Percentiles rank a stretch among this genome's conserved stretches.
These are phyloP conservation scores for Momotus momota DNA, from an alignment of 2,797 vertebrate species.

Conservation along the genomic window DNA sequence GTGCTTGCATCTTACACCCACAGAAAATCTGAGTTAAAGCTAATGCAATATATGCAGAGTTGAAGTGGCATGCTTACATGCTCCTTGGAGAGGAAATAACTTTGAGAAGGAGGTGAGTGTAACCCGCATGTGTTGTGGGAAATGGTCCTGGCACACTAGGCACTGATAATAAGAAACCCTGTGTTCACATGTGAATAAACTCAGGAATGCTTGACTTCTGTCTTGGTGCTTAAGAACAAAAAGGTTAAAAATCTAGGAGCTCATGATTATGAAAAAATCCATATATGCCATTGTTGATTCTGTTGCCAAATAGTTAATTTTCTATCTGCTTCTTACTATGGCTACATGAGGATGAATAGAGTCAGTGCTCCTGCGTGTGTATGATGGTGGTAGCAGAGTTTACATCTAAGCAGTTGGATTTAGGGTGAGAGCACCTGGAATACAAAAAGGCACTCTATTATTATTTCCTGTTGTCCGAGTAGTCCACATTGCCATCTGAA, in stretches of 20 bases:
- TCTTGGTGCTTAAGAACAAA: background rate
- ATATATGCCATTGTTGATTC: background rate
- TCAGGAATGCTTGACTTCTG: background rate
- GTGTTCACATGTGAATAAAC: background rate
- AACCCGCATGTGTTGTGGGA: background rate
- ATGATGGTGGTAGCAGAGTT: background rate
- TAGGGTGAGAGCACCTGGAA: background rate
- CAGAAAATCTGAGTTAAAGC: constrained; percentile 7
- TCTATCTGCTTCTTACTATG: background rate
- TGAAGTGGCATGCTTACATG: background rate
- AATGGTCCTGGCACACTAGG: background rate
- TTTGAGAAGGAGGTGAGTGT: constrained; percentile 21
- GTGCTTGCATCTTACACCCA: background rate
- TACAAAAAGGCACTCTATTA: background rate
- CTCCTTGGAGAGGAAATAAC: constrained; percentile 19
- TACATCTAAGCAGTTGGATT: background rate
- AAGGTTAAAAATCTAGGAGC: background rate
- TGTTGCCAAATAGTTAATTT: background rate
- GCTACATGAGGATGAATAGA: background rate
- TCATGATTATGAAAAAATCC: background rate
- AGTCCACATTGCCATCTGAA: background rate
- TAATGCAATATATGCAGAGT: background rate
- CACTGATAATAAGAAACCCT: background rate
- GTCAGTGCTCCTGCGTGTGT: background rate
- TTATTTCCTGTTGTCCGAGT: background rate